Evolutionary conservation across 2,113 vertebrate species (phyloP), one percentile per base, ranked within the genome.

Genomic region (Geococcyx californianus): DNA sequence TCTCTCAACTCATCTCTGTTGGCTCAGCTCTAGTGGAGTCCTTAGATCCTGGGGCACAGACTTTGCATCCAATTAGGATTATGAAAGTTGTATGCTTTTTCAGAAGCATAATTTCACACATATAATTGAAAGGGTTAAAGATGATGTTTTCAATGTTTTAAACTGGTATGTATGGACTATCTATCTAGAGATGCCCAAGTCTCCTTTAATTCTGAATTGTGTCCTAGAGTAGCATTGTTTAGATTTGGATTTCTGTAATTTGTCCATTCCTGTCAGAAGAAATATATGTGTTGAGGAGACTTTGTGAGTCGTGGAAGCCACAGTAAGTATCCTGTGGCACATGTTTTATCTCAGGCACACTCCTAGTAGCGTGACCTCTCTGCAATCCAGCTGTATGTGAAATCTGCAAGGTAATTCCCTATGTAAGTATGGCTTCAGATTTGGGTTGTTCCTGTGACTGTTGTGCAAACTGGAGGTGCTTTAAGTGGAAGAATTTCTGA

Each of bases 401-500:
- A 76, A 75, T 40, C 11, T 69, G 8, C 62, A 34, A 42, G 38
- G 10, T 56, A 60, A 72, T 5, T 6, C 8, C 14, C 19, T n/a
- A 2, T 31, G 6, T 36, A 38, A 56, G 18, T 29, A 31, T 17
- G 16, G 25, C 21, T 85, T 66, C 40, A 60, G 52, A n/a, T 55
- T 4, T 69, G 4, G 1, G 15, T 2, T 11, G 42, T 58, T 26
- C 8, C 19, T 25, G 0, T 31, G 26, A 38, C 9, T 60, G 40
- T 34, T 62, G 16, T 62, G 28, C 24, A 54, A 54, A 8, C 21
- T 91, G 55, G 10, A 85, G 31, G 31, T 60, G 13, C 44, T 88
- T 64, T 38, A 76, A 56, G 36, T 63, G 42, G 45, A 38, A 84
- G 40, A 51, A 58, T 55, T 85, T 80, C 36, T 92, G 38, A 31